Conservation (phyloP, 2,113 vertebrate species). For the Hippocampus zosterae region DNA sequence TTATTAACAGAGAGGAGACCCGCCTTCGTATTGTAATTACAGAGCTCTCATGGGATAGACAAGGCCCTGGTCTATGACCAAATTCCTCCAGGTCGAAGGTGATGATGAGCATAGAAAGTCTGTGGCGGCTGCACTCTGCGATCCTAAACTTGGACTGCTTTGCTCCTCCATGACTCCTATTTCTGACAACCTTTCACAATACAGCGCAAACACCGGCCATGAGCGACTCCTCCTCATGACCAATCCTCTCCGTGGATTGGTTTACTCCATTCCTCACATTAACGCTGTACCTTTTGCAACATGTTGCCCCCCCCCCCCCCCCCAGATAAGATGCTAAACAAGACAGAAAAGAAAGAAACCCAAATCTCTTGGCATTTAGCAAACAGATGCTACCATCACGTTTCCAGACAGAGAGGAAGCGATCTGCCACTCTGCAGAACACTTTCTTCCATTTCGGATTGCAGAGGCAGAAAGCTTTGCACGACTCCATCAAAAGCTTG, state of each 20-base stretch:
- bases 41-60: constrained; percentile 59
- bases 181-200: constrained; percentile 8
- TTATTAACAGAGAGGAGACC: constrained; percentile 61
- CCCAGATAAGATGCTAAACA: neutral
- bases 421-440: neutral
- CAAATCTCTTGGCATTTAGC: neutral
- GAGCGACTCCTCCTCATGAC: neutral
- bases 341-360: neutral
- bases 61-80: constrained; percentile 66
- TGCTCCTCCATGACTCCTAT: constrained; percentile 11
- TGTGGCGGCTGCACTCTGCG: constrained; percentile 27
- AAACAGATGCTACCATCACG: neutral
- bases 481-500: neutral
- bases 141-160: neutral
- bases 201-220: neutral
- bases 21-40: constrained; percentile 63
- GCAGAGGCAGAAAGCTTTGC: neutral
- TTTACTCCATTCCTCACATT: neutral
- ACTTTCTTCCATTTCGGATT: neutral
- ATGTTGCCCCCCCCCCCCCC: too few species aligned
- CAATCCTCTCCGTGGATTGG: neutral
- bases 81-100: constrained; percentile 62
- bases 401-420: neutral
- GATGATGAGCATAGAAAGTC: constrained; percentile 59
- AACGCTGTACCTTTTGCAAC: neutral